phyloP scores from a whole-genome alignment of 1,140 invertebrate genomes.

The Pomacea maculata region DNA sequence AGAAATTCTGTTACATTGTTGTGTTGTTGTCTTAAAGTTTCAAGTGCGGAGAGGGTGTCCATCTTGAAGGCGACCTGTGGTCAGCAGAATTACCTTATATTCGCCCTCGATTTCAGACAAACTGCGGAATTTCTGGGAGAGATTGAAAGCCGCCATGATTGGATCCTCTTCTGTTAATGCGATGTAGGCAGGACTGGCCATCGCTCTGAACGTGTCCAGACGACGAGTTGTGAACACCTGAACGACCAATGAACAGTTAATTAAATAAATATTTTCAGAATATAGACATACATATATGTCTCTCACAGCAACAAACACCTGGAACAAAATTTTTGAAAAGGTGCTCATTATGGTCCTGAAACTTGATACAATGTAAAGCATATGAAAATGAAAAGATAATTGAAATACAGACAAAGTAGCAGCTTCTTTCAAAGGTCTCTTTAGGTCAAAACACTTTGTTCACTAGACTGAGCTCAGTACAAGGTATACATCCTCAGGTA shows the following conservation, averaged over 20 bases:
- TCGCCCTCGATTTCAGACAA: slow-evolving; percentile 53
- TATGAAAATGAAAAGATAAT: no score
- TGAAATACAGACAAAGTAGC: no score
- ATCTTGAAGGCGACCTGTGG: not conserved
- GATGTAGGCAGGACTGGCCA: slow-evolving; percentile 84
- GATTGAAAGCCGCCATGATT: slow-evolving; percentile 63
- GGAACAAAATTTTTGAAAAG: not conserved
- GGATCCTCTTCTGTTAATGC: slow-evolving; percentile 53
- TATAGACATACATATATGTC: not conserved
- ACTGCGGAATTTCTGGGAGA: slow-evolving; percentile 46
- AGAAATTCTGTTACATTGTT: no score
- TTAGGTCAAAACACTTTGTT: no score
- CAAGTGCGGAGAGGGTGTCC: no score
- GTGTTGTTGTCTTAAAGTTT: no score
- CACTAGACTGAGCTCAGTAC: no score
- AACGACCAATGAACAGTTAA: not conserved
- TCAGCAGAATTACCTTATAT: slow-evolving; percentile 44
- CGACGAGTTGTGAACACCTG: slow-evolving; percentile 75
- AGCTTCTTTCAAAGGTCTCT: no score
- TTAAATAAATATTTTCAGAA: not conserved
- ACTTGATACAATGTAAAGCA: not conserved
- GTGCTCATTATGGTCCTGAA: not conserved
- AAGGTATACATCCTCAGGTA: no score
- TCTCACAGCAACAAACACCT: not conserved
- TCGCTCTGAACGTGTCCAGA: slow-evolving; percentile 91